phyloP scores from a whole-genome alignment of 1,140 invertebrate genomes.

The Drusus annulatus region DNA sequence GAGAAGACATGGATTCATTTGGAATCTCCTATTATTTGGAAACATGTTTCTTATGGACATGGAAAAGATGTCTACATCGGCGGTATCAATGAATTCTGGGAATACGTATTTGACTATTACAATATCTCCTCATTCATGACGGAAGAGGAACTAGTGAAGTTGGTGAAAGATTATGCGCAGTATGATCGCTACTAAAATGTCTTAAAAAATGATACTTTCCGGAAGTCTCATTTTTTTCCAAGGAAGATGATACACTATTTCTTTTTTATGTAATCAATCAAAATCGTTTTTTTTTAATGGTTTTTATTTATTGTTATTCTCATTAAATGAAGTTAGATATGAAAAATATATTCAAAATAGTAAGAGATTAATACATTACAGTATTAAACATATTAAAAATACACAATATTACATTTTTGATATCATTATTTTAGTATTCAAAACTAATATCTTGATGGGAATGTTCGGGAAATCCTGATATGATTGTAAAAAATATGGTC shows the following conservation, averaged over 20 bases:
- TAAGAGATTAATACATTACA: slow-evolving; percentile 51
- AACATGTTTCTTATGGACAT: slow-evolving; percentile 68
- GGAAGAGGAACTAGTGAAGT: slow-evolving; percentile 64
- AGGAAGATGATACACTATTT: background rate
- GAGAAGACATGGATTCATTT: slow-evolving; percentile 70
- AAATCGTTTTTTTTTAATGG: background rate
- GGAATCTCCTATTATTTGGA: slow-evolving; percentile 70
- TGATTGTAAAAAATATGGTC: slow-evolving; percentile 24
- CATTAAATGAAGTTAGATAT: slow-evolving; percentile 58
- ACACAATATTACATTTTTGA: slow-evolving; percentile 46
- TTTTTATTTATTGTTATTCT: slow-evolving; percentile 51
- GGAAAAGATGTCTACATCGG: slow-evolving; percentile 71
- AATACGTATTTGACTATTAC: slow-evolving; percentile 73
- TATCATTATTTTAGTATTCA: slow-evolving; percentile 17
- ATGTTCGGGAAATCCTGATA: slow-evolving; percentile 18
- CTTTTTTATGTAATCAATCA: background rate
- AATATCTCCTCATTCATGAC: slow-evolving; percentile 67
- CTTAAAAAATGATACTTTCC: too few species aligned
- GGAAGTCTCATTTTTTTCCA: too few species aligned
- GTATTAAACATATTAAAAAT: slow-evolving; percentile 52
- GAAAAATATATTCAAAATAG: slow-evolving; percentile 58
- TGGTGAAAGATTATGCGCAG: slow-evolving; percentile 64
- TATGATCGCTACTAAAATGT: slow-evolving; percentile 54
- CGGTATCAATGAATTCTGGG: slow-evolving; percentile 71
- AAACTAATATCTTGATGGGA: background rate